phyloP scores from a whole-genome alignment of 2,888 invertebrate species.

The Zele albiditarsus region DNA sequence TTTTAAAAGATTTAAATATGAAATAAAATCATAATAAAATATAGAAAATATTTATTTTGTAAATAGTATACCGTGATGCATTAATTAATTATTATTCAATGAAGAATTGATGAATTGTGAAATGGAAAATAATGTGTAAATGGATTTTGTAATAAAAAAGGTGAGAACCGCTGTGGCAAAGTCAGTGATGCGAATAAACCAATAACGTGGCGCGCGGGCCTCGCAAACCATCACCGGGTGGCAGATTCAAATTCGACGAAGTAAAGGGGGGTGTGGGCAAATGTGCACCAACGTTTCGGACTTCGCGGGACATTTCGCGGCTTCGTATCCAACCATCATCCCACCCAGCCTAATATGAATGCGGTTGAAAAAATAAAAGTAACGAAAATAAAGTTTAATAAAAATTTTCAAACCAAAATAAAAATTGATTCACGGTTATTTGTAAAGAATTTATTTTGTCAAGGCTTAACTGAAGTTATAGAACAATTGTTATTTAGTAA shows the following conservation, averaged over 20 bases:
- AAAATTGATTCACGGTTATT: too few species aligned
- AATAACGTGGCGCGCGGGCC: slow-evolving; percentile 66
- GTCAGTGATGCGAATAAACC: slow-evolving; percentile 72
- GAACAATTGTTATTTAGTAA: too few species aligned
- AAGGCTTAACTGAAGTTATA: too few species aligned
- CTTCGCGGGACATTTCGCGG: slow-evolving; percentile 66
- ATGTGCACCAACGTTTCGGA: slow-evolving; percentile 50
- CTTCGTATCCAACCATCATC: slow-evolving; percentile 46
- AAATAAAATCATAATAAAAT: neutral
- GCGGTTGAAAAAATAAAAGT: slow-evolving; percentile 30
- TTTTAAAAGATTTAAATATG: too few species aligned
- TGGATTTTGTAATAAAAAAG: slow-evolving; percentile 6
- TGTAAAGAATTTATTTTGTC: too few species aligned
- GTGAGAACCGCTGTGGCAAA: slow-evolving; percentile 65
- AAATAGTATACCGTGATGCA: neutral
- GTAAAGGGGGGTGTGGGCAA: slow-evolving; percentile 51
- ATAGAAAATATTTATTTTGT: slow-evolving; percentile 4
- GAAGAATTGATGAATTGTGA: neutral
- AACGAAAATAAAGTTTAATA: slow-evolving; percentile 12
- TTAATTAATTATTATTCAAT: neutral
- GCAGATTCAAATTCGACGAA: slow-evolving; percentile 70
- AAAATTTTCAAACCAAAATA: slow-evolving; percentile 26
- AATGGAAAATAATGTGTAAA: neutral
- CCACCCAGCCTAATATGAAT: slow-evolving; percentile 7
- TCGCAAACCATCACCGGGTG: slow-evolving; percentile 64